Evolutionary conservation across 2,113 vertebrate genomes (phyloP), one percentile per base, ranked within the genome.

Genomic region (Hippocampus guttulatus): DNA sequence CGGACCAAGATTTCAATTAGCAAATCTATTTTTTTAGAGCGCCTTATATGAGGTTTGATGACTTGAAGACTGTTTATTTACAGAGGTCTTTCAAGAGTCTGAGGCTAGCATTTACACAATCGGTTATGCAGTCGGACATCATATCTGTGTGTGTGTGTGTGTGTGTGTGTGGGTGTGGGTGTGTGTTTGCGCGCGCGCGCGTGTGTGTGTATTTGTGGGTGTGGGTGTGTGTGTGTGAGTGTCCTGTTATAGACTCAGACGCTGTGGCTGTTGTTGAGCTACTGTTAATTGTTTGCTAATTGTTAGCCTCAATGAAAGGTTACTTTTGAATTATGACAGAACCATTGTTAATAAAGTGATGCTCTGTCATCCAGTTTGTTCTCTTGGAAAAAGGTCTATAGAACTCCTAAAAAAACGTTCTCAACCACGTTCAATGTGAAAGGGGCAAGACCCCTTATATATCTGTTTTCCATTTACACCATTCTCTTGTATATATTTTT

Each of bases 61-160:
- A 58, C 77, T 77, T 65, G 33, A 60, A 27, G 47, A 54, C 15
- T 80, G 78, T 85, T 87, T 81, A 80, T 76, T 66, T 78, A 75
- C 67, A 75, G 69, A 63, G 51, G 70, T 80, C 63, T 52, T 64
- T 55, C 38, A 80, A 78, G 54, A 64, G 63, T 78, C 63, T 55
- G 27, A 67, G 66, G 71, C 61, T 47, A 64, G 20, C 52, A 62
- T 62, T 52, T 47, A 45, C 67, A 70, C 25, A 68, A 64, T 64
- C 18, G 11, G 11, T 43, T 43, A 64, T 64, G 62, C 62, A 64
- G 20, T 2, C 21, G 21, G 1, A 45, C 23, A 45, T 15, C 40
- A 64, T 66, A 25, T 21, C 23, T 30, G 12, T 25, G 8, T 41
- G 33, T 47, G 10, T 67, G 49, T 62, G 62, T 33, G 40, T 64